Evolutionary conservation across 2,888 invertebrate species (phyloP).

Genomic region (Drosophila neutralis): DNA sequence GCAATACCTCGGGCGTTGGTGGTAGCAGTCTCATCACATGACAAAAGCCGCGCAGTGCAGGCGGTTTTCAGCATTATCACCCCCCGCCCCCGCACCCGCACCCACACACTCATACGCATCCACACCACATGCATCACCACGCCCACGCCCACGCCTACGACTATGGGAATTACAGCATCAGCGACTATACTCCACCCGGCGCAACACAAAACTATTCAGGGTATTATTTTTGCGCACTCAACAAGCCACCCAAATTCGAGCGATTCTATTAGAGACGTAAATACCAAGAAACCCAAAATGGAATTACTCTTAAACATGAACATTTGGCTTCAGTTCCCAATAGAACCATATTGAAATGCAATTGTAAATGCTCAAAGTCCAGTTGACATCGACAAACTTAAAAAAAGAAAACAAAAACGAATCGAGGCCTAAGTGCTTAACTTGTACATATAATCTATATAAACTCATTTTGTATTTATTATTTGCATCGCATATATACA

Average conservation of each 20-base stretch:
- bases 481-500: constrained; percentile 38
- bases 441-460: constrained; percentile 39
- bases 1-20: constrained; percentile 43
- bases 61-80: constrained; percentile 84
- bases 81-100: constrained; percentile 74
- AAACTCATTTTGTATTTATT: constrained; percentile 69
- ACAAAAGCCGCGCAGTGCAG: constrained; percentile 85
- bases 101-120: constrained; percentile 49
- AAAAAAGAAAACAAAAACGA: constrained; percentile 15
- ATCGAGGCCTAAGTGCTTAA: constrained; percentile 42
- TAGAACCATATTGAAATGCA: constrained; percentile 45
- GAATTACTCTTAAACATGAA: neutral
- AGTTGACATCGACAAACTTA: constrained; percentile 43
- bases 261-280: constrained; percentile 76
- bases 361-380: constrained; percentile 73
- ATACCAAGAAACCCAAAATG: neutral
- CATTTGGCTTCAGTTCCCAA: constrained; percentile 13
- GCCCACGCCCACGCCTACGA: constrained; percentile 68
- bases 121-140: constrained; percentile 56
- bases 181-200: constrained; percentile 83
- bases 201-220: constrained; percentile 84
- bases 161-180: constrained; percentile 82
- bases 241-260: constrained; percentile 84
- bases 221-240: constrained; percentile 84
- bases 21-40: constrained; percentile 86